Percentiles rank a stretch among this genome's conserved stretches.
Conservation (phyloP, 2,797 vertebrate genomes). For the Hyperoplus immaculatus region DNA sequence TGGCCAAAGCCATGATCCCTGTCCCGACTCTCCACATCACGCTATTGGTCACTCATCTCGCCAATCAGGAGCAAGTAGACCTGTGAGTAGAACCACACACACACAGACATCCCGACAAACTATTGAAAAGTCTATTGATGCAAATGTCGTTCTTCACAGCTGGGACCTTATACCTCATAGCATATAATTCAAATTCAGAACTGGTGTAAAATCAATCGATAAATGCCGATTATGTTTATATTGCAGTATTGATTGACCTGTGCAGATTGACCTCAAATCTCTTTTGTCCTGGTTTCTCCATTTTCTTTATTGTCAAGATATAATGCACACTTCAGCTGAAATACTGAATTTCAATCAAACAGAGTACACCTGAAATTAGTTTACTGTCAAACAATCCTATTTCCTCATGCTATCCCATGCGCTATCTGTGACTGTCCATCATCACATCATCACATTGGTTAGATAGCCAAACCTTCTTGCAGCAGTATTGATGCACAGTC, state of each 20-base stretch:
- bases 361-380: constrained; percentile 3
- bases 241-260: constrained; percentile 14
- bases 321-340: background rate
- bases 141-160: background rate
- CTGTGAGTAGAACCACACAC: constrained; percentile 85
- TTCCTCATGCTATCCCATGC: background rate
- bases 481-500: background rate
- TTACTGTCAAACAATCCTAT: background rate
- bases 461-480: background rate
- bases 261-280: background rate
- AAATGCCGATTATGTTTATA: background rate
- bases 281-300: background rate
- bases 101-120: constrained; percentile 4
- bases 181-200: no score
- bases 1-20: constrained; percentile 89
- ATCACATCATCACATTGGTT: background rate
- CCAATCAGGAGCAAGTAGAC: constrained; percentile 89
- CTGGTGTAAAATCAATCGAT: constrained; percentile 3
- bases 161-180: no score
- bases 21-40: constrained; percentile 93
- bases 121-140: background rate
- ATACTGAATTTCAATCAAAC: constrained; percentile 15
- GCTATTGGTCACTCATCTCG: constrained; percentile 91
- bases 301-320: background rate
- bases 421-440: background rate